phyloP scores from a whole-genome alignment of 2,888 invertebrate species.

The Siphonodentalium dalli region DNA sequence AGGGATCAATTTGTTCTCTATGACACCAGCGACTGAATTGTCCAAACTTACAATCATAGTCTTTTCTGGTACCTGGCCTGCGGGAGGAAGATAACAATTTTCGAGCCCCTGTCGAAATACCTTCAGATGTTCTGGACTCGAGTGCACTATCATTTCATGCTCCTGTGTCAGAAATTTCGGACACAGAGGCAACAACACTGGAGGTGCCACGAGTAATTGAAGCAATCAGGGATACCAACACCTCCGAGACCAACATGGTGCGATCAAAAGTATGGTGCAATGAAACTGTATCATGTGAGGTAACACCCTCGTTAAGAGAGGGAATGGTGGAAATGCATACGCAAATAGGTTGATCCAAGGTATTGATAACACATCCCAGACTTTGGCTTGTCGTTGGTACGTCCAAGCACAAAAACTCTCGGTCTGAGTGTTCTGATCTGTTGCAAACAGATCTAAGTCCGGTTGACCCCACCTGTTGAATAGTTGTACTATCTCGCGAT shows the following conservation, averaged over 20 bases:
- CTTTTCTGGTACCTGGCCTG: no score
- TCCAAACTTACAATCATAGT: no score
- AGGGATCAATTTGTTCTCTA: no score
- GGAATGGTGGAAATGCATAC: no score
- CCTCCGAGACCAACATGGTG: conserved; percentile 6
- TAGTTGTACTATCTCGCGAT: background rate
- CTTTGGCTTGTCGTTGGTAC: no score
- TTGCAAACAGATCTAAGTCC: conserved; percentile 9
- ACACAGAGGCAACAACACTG: background rate
- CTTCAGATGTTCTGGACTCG: conserved; percentile 1
- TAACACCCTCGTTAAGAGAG: no score
- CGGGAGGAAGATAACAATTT: no score
- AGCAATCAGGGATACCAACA: conserved; percentile 5
- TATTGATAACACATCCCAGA: no score
- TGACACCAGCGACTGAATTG: no score
- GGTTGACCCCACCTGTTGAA: background rate
- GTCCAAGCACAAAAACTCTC: no score
- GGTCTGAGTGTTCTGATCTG: background rate
- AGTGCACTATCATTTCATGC: conserved; percentile 3
- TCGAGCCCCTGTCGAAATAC: no score
- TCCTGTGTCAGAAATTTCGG: conserved; percentile 1
- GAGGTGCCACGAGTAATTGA: conserved; percentile 2
- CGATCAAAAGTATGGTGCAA: conserved; percentile 4
- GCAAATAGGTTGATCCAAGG: no score
- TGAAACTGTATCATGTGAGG: conserved; percentile 3